Evolutionary conservation across 2,888 invertebrate species (phyloP), one percentile per base, ranked within the genome.

Genomic region (Caenorhabditis plicata): DNA sequence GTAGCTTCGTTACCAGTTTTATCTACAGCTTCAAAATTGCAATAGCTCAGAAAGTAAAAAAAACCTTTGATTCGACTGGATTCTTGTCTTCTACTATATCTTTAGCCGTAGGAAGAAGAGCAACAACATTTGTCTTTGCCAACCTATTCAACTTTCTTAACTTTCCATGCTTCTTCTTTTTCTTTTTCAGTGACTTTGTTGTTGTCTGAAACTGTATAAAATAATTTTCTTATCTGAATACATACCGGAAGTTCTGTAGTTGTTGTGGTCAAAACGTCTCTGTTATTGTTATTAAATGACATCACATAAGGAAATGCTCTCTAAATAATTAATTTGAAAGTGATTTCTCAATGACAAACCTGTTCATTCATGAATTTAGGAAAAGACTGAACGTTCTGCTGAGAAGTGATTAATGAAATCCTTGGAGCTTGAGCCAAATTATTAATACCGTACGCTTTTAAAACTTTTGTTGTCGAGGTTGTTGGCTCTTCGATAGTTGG

Each of bases 331-430:
- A n/a, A n/a, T n/a, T n/a, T n/a, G n/a, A n/a, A n/a, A n/a, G n/a
- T n/a, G n/a, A n/a, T n/a, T n/a, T n/a, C n/a, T 15, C n/a, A 9
- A 9, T 13, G 22, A 11, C 48, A 43, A 38, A 48, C 20, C 23
- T 60, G 60, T 15, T 60, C 60, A 33, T 60, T 60, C 60, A 60
- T 60, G 38, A 60, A 11, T 7, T 44, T 60, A 15, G 60, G 60
- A 38, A 60, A 60, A 11, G 44, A 39, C 33, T 60, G 60, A 19
- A 60, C 15, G 11, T 60, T 60, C 19, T 60, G 60, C n/a, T 60
- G 49, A 19, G 53, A 42, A 0, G 60, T 60, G 11, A 60, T 42
- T 3, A 60, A 33, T n/a, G 60, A 44, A 20, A 60, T 53, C 20
- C 33, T 49, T 23, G 60, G 53, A 40, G 23, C 27, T 23, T 27